phyloP scores from a whole-genome alignment of 2,113 vertebrate genomes.

The Ptilonorhynchus violaceus region DNA sequence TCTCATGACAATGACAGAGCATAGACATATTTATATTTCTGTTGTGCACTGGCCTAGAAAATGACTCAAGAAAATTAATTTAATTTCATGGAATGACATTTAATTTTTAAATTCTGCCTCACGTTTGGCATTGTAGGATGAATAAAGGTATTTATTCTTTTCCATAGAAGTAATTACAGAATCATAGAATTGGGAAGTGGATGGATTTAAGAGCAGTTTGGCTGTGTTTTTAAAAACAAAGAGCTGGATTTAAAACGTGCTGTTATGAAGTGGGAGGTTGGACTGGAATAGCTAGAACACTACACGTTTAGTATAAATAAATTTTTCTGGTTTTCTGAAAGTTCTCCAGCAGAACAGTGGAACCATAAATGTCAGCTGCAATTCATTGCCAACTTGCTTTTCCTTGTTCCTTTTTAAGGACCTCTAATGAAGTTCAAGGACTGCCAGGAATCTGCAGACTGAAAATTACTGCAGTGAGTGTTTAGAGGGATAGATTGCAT shows the following conservation, averaged over 20 bases:
- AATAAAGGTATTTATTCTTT: not conserved
- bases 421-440: not conserved
- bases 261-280: not conserved
- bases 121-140: not conserved
- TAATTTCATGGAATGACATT: not conserved
- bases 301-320: not conserved
- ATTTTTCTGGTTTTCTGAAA: not conserved
- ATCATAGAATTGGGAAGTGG: not conserved
- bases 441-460: not conserved
- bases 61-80: not conserved
- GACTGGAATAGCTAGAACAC: not conserved
- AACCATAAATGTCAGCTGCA: not conserved
- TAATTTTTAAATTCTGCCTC: not conserved
- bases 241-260: not conserved
- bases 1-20: not conserved
- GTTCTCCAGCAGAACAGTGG: not conserved
- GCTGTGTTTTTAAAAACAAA: not conserved
- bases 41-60: not conserved
- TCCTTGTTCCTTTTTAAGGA: not conserved
- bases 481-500: not conserved
- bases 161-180: not conserved
- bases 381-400: not conserved
- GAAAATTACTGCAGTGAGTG: not conserved
- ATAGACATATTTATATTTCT: not conserved
- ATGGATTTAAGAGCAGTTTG: not conserved